Base-by-base conservation (phyloP, 2,797 vertebrate species). In the Sebastes reedi region DNA sequence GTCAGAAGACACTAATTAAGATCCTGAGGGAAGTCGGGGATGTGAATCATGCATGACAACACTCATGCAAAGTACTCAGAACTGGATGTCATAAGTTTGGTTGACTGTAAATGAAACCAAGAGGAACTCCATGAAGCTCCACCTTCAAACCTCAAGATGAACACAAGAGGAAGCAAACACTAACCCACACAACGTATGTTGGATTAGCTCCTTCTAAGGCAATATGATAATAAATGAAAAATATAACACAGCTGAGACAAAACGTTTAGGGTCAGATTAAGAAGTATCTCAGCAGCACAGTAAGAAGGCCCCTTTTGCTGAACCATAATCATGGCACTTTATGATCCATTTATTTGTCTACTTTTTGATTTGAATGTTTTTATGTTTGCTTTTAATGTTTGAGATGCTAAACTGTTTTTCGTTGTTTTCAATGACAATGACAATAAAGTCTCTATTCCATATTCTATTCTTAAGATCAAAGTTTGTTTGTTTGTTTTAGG, bases 51-150 rank as follows among this genome's bases (percentile, higher is more conserved):
- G 72, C 85, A 88, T 87, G 75, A 79, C 88, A 86, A 58, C 72
- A 55, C 7, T 22, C 14, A 25, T 3, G 25, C 18, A 30, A 29
- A 29, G 4, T 16, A 6, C 50, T 27, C 25, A 71, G 16, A 7
- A 52, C 13, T 72, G 32, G 25, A 42, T 64, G 27, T 24, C 27
- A 79, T 50, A 75, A 27, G 27, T 16, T 64, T 69, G 52, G 50
- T n/a, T 75, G 25, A 61, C 82, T 10, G 78, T 72, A 86, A 86
- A 80, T 75, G 82, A 87, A 90, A 90, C 77, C 85, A 83, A 82
- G 90, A 90, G 89, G 88, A 93, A 92, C 91, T 90, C 75, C 52
- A 67, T 12, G 24, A 86, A 77, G 90, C 93, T 85, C 92, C 93
- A 86, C 93, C 92, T 91, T 87, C 72, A 18, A 87, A 87, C 83